Evolutionary conservation across 1,140 invertebrate genomes (phyloP).

Genomic region (Drosophila chauvacae): DNA sequence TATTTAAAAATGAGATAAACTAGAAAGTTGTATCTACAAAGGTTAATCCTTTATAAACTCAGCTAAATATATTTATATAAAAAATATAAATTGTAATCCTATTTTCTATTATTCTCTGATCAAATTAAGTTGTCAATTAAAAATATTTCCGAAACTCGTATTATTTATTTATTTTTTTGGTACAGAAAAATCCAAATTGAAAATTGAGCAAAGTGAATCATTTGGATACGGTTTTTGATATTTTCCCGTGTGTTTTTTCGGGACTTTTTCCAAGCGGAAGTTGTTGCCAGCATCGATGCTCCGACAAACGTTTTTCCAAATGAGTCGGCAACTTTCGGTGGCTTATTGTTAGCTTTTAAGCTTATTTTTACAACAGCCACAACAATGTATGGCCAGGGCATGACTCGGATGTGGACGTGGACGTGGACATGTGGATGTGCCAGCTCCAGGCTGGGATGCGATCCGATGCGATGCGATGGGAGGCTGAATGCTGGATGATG

Average conservation of each 20-base stretch:
- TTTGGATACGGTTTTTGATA: conserved; percentile 26
- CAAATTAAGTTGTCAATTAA: background rate
- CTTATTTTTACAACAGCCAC: conserved; percentile 81
- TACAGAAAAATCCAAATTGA: background rate
- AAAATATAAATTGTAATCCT: accelerated
- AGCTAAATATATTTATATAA: background rate
- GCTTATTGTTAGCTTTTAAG: conserved; percentile 83
- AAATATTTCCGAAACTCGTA: background rate
- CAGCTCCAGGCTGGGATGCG: conserved; percentile 6
- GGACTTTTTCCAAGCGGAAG: conserved; percentile 75
- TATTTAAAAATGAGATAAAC: background rate
- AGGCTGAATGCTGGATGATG: conserved; percentile 45
- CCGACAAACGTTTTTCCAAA: conserved; percentile 70
- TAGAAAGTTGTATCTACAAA: background rate
- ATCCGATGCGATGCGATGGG: conserved; percentile 23
- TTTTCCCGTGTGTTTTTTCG: conserved; percentile 17
- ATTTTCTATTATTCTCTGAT: too few relatives aligned
- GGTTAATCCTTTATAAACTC: background rate
- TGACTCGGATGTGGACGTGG: conserved; percentile 48
- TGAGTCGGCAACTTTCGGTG: conserved; percentile 78
- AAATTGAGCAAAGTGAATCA: conserved; percentile 10
- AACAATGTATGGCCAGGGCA: conserved; percentile 66
- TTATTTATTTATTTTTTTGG: too few relatives aligned
- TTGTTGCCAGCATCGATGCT: conserved; percentile 44
- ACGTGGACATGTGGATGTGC: conserved; percentile 15